Conservation (phyloP, 2,888 invertebrate species). For the Quadriops clusia region DNA sequence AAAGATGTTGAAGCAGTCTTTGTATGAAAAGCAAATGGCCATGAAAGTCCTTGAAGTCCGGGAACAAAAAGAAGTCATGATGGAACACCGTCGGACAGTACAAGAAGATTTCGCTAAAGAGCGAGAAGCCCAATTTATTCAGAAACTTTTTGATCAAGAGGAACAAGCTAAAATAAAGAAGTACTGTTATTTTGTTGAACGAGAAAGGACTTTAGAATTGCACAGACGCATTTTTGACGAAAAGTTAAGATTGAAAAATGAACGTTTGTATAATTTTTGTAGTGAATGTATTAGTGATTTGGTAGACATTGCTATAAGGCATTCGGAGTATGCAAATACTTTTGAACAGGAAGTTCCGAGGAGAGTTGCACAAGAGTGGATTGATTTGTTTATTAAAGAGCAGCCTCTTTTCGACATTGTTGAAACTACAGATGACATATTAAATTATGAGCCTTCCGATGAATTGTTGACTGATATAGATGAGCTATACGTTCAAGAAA, state of each 20-base stretch:
- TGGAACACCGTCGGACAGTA: conserved; percentile 41
- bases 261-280: conserved; percentile 41
- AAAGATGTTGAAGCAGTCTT: conserved; percentile 48
- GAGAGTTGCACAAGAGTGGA: conserved; percentile 44
- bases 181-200: conserved; percentile 34
- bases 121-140: conserved; percentile 38
- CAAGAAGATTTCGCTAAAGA: conserved; percentile 41
- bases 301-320: conserved; percentile 42
- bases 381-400: conserved; percentile 41
- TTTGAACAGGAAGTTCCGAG: conserved; percentile 36
- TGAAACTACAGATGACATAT: conserved; percentile 25
- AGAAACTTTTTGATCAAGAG: conserved; percentile 20
- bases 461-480: conserved; percentile 30
- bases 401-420: conserved; percentile 44
- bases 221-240: conserved; percentile 43
- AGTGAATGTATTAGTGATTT: conserved; percentile 43
- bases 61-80: conserved; percentile 44
- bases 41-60: conserved; percentile 51
- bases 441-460: conserved; percentile 27
- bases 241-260: conserved; percentile 40
- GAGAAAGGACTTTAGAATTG: conserved; percentile 40
- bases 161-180: conserved; percentile 4
- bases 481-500: conserved; percentile 36
- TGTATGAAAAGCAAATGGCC: conserved; percentile 54
- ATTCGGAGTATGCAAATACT: conserved; percentile 39